A percentile compares a stretch with the other conserved stretches of the same genome.
Conservation (phyloP, 2,888 invertebrate species). For the Mesopsocus fuscifrons region DNA sequence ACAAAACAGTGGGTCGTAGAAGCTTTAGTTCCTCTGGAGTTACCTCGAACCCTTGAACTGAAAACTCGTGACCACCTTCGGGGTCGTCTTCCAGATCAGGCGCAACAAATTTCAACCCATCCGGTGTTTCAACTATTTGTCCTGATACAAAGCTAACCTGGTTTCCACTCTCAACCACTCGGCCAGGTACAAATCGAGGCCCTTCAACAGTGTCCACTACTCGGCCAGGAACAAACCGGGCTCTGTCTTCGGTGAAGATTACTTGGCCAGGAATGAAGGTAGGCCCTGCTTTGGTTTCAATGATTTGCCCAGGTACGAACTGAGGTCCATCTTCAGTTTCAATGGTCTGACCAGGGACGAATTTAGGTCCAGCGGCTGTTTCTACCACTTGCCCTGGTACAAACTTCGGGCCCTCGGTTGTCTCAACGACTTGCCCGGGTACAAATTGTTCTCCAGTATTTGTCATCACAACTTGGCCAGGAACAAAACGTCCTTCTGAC, state of each 20-base stretch:
- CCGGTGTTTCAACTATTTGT: constrained; percentile 30
- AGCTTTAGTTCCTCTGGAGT: constrained; percentile 29
- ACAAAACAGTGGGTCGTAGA: constrained; percentile 21
- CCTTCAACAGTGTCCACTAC: constrained; percentile 53
- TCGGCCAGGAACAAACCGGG: constrained; percentile 42
- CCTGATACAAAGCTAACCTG: constrained; percentile 30
- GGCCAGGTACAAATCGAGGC: constrained; percentile 37
- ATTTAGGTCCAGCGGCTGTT: constrained; percentile 41
- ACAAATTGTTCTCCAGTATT: constrained; percentile 51
- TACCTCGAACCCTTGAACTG: constrained; percentile 45
- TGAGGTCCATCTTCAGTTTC: constrained; percentile 48
- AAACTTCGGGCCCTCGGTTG: constrained; percentile 46
- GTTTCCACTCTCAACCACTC: constrained; percentile 29
- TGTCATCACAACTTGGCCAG: constrained; percentile 47
- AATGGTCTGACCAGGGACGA: constrained; percentile 51
- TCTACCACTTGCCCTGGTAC: constrained; percentile 61
- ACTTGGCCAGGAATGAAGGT: constrained; percentile 63
- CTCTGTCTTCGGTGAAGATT: constrained; percentile 40
- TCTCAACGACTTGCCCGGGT: constrained; percentile 52
- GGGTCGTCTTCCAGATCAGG: constrained; percentile 45
- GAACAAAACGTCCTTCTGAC: constrained; percentile 44
- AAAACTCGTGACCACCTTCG: constrained; percentile 43
- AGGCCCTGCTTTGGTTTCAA: constrained; percentile 52
- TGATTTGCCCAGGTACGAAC: constrained; percentile 61
- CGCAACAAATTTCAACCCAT: constrained; percentile 41